Percentiles rank a stretch among this genome's conserved stretches.
Conservation (phyloP, 2,888 invertebrate genomes). For the Drosophila mayaguana region DNA sequence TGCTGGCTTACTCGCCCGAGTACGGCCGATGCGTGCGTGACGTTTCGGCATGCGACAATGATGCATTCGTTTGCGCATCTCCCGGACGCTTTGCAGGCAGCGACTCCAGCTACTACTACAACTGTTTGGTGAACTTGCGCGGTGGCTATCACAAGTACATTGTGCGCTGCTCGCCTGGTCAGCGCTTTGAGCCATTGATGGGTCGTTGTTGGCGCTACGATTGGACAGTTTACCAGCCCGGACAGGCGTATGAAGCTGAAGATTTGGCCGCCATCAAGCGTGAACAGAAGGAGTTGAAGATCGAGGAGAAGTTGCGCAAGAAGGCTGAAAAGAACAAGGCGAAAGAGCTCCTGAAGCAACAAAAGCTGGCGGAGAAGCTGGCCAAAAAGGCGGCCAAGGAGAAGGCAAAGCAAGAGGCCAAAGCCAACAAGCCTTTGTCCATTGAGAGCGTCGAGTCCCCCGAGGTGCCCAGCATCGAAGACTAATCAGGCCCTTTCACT, state of each 20-base stretch:
- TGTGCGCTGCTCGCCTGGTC: slow-evolving; percentile 68
- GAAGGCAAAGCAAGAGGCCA: slow-evolving; percentile 65
- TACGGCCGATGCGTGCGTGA: slow-evolving; percentile 71
- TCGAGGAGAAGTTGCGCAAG: slow-evolving; percentile 64
- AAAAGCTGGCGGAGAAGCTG: slow-evolving; percentile 71
- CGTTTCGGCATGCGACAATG: slow-evolving; percentile 59
- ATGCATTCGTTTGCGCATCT: slow-evolving; percentile 50
- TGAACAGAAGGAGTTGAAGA: slow-evolving; percentile 72
- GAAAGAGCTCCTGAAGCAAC: slow-evolving; percentile 68
- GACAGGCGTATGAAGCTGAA: slow-evolving; percentile 46
- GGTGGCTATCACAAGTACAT: slow-evolving; percentile 72
- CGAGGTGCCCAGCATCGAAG: slow-evolving; percentile 23
- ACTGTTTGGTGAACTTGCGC: slow-evolving; percentile 58
- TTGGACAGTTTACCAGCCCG: slow-evolving; percentile 54
- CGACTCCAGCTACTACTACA: slow-evolving; percentile 71
- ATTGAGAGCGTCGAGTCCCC: slow-evolving; percentile 49
- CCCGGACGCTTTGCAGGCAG: slow-evolving; percentile 60
- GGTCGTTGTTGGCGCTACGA: slow-evolving; percentile 71
- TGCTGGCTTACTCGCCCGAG: slow-evolving; percentile 54
- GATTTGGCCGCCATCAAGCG: slow-evolving; percentile 70
- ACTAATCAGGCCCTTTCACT: slow-evolving; percentile 6
- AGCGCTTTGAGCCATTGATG: slow-evolving; percentile 63
- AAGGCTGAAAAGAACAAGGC: slow-evolving; percentile 68
- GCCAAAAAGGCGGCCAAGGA: slow-evolving; percentile 76
- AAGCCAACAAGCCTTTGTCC: slow-evolving; percentile 44